Evolutionary conservation across 1,140 invertebrate species (phyloP).

Genomic region (Drosophila subpulchrella): DNA sequence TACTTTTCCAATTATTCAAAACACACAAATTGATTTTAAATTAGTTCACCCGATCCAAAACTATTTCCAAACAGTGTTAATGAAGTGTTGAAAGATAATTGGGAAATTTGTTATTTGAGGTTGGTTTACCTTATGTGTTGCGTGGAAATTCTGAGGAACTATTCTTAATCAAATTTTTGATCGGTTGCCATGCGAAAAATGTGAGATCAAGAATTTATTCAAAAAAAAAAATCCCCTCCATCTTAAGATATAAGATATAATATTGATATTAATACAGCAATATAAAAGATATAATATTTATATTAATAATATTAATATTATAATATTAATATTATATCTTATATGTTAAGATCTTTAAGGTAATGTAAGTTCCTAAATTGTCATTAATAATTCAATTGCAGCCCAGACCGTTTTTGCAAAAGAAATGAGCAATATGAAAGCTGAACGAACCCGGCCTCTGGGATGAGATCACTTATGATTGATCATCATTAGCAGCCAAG

Average conservation of each 20-base stretch:
- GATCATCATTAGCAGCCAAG: conserved; percentile 28
- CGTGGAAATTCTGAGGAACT: conserved; percentile 6
- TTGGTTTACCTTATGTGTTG: conserved; percentile 20
- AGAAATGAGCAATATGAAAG: conserved; percentile 14
- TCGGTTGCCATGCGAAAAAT: too few relatives aligned
- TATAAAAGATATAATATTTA: too few relatives aligned
- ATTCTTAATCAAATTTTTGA: neutral
- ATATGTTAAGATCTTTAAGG: too few relatives aligned
- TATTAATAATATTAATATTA: too few relatives aligned
- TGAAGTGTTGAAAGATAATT: conserved; percentile 24
- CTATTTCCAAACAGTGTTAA: conserved; percentile 13
- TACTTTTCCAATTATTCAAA: conserved; percentile 25
- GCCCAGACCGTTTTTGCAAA: neutral
- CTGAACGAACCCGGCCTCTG: conserved; percentile 12
- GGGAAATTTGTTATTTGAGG: conserved; percentile 14
- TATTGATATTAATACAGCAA: too few relatives aligned
- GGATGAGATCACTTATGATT: conserved; percentile 43
- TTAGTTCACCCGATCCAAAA: conserved; percentile 30
- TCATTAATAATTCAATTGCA: neutral
- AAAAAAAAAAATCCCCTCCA: too few relatives aligned
- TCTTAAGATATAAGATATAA: too few relatives aligned
- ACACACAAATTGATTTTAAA: conserved; percentile 28
- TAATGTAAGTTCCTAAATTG: neutral
- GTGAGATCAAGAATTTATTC: too few relatives aligned
- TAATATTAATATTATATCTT: too few relatives aligned